Evolutionary conservation across 1,140 invertebrate genomes (phyloP).

Genomic region (Papilio xuthus): DNA sequence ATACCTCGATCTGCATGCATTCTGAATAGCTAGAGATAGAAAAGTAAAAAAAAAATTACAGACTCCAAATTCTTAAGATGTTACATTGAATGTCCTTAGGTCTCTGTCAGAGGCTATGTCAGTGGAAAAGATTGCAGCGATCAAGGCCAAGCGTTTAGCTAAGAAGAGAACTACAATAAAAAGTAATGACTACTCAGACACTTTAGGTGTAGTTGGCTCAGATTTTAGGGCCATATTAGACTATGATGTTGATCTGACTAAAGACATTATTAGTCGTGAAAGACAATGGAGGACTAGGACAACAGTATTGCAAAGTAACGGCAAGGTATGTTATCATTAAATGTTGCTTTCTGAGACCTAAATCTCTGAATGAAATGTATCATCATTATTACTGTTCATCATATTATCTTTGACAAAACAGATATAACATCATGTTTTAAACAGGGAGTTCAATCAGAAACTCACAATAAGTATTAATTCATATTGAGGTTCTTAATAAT

Average conservation of each 20-base stretch:
- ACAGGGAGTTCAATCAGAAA: too few species aligned
- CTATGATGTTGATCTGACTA: slow-evolving; percentile 97
- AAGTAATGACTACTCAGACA: slow-evolving; percentile 91
- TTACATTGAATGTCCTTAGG: slow-evolving; percentile 64
- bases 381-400: too few species aligned
- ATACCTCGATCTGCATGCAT: background rate
- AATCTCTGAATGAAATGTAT: too few species aligned
- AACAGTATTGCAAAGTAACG: slow-evolving; percentile 96
- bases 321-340: slow-evolving; percentile 86
- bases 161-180: slow-evolving; percentile 98
- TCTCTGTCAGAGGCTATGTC: slow-evolving; percentile 98
- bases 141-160: slow-evolving; percentile 98
- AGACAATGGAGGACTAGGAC: slow-evolving; percentile 97
- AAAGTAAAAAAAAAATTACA: too few species aligned
- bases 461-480: too few species aligned
- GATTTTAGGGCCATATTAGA: slow-evolving; percentile 95
- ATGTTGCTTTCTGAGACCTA: too few species aligned
- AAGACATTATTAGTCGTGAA: slow-evolving; percentile 97
- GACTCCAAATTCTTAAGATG: background rate
- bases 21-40: background rate
- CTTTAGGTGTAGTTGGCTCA: slow-evolving; percentile 85
- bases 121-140: slow-evolving; percentile 98
- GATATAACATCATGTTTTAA: too few species aligned
- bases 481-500: too few species aligned
- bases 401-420: too few species aligned